Base-by-base conservation (phyloP, 2,113 vertebrate species). In the Gambusia holbrooki region DNA sequence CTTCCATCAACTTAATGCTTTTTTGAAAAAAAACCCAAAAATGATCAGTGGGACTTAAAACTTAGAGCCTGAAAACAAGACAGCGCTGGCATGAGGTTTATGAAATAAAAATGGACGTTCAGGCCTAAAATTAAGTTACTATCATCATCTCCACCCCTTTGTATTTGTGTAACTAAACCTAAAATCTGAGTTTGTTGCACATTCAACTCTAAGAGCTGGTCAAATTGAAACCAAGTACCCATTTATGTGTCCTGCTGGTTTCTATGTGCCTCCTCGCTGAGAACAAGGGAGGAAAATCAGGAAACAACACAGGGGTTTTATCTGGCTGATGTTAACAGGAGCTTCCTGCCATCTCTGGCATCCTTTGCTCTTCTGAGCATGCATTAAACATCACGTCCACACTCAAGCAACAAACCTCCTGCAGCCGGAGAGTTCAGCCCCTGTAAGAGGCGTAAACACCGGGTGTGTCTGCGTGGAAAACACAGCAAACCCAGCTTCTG, bases 301-400 rank as follows among this genome's bases (percentile, higher is more conserved):
- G 84, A 84, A 88, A 33, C 17, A 30, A 73, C 80, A 11, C 45
- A 1, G 37, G 29, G 69, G 25, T 66, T 83, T 89, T 80, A 77
- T 90, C 80, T 67, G 74, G 78, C 64, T 1, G 63, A 33, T 74
- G 66, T 67, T 64, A 78, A 71, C 73, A 65, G 45, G 66, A 37
- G 27, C 10, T 80, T 83, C 80, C 84, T 76, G 70, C 74, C 73
- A 28, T 84, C 73, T 32, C 3, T 5, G 54, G 60, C 33, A 28
- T 66, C 66, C 81, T 12, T 32, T 45, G 5, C 45, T 2, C 61
- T 19, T 74, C 40, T 66, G 0, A 65, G 3, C 12, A 1, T 30
- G 29, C 45, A 42, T 79, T 3, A 4, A 75, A 33, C 61, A 63
- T 79, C 84, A 84, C 69, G 69, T 80, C 67, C 73, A 19, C 30